A percentile compares a stretch with the other conserved stretches of the same genome.
Evolutionary conservation across 1,140 invertebrate genomes (phyloP).

Genomic region (Ips nitidus): DNA sequence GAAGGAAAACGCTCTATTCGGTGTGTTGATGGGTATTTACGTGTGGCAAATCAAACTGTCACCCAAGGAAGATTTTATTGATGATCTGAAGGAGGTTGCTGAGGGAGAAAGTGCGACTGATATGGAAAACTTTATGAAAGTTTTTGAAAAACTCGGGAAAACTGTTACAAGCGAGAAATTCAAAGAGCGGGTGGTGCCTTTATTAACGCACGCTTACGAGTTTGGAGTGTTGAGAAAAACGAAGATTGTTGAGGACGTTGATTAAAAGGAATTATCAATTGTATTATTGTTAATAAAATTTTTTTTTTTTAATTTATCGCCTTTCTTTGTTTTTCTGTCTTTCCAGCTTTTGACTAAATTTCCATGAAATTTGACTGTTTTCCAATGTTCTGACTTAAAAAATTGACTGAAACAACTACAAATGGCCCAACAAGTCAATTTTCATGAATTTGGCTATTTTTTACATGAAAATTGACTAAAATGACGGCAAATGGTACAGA

Average conservation of each 20-base stretch:
- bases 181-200: slow-evolving; percentile 2
- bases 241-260: neutral
- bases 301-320: no score
- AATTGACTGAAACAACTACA: no score
- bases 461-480: no score
- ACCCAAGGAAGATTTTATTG: neutral
- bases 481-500: no score
- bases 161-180: slow-evolving; percentile 7
- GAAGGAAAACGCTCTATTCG: slow-evolving; percentile 48
- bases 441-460: no score
- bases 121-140: slow-evolving; percentile 5
- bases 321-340: no score
- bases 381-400: no score
- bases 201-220: slow-evolving; percentile 19
- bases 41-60: slow-evolving; percentile 27
- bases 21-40: slow-evolving; percentile 29
- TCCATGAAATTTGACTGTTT: no score
- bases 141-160: neutral
- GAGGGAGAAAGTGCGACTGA: neutral
- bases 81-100: neutral
- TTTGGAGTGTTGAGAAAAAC: slow-evolving; percentile 7
- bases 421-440: no score
- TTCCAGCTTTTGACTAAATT: no score
- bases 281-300: no score
- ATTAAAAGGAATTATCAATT: no score